Base-by-base conservation (phyloP, 2,797 vertebrate genomes). In the Ptychadena robeensis region DNA sequence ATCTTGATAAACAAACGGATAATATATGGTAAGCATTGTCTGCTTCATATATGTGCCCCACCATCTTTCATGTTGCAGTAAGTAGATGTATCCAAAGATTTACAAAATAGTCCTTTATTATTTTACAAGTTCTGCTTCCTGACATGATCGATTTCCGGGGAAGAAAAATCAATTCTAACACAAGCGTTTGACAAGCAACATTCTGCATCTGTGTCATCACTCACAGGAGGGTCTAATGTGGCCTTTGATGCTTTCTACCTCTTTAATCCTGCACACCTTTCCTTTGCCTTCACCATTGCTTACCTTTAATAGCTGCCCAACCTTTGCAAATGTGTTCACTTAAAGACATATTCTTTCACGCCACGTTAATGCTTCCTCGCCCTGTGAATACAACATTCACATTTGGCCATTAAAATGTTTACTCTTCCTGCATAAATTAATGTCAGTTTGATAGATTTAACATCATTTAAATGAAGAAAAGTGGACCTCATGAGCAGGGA, bases 131-230 rank as follows among this genome's bases (percentile, higher is more conserved):
- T 69, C 34, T 80, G 53, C 78, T 75, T 76, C 78, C 40, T 80
- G 78, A 73, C 78, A 80, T 37, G 69, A 80, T 81, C 73, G 72
- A 80, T 75, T 67, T 53, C n/a, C 65, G 66, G n/a, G 28, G 32
- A 77, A 75, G 66, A 67, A 74, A 79, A 85, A 85, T 81, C 83
- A 85, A 85, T 85, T 37, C 72, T 28, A 80, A 85, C 66, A 70
- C 78, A 76, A 65, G 72, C 72, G 64, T 70, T 69, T 85, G 83
- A 80, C 83, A 85, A 85, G 72, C 31, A 85, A 85, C 78, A 76
- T 85, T 85, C 53, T 81, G 72, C 83, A 84, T 80, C 71, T 84
- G 82, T 84, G 82, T 84, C 83, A 85, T 85, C 83, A 75, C 77
- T 85, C 77, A 85, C 77, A 71, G 73, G 78, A 71, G 72, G 78